These are phyloP conservation scores for Adela reaumurella DNA, from an alignment of 2,888 invertebrate species.

Conservation along the genomic window DNA sequence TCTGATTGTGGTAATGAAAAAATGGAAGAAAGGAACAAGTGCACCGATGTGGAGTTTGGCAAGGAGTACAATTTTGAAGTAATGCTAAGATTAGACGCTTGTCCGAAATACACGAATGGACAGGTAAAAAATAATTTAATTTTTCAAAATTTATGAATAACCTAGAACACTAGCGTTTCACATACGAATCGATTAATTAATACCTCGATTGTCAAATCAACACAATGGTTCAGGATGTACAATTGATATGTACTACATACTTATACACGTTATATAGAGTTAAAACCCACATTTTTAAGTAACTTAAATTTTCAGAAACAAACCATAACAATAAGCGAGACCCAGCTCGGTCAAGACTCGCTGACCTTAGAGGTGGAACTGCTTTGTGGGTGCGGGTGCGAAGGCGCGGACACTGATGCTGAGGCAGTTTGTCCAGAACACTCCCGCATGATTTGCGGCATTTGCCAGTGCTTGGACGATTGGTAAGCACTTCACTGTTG, in stretches of 20 bases:
- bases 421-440: constrained; percentile 37
- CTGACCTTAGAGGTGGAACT: constrained; percentile 69
- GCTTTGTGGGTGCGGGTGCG: constrained; percentile 69
- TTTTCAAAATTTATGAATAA: too few species aligned
- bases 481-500: too few species aligned
- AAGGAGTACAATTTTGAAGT: constrained; percentile 62
- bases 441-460: constrained; percentile 61
- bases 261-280: too few species aligned
- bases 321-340: constrained; percentile 68
- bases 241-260: too few species aligned
- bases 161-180: too few species aligned
- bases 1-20: constrained; percentile 63
- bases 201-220: too few species aligned
- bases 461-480: constrained; percentile 59
- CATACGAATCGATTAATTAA: too few species aligned
- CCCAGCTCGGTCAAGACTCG: constrained; percentile 67
- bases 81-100: constrained; percentile 55
- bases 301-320: constrained; percentile 29
- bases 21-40: constrained; percentile 48
- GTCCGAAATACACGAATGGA: constrained; percentile 49
- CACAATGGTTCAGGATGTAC: too few species aligned
- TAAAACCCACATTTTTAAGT: too few species aligned
- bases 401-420: constrained; percentile 29
- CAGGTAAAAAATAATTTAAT: constrained; percentile 26
- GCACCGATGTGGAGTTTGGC: constrained; percentile 60